phyloP scores from a whole-genome alignment of 2,888 invertebrate species.

The Pomacea canaliculata region DNA sequence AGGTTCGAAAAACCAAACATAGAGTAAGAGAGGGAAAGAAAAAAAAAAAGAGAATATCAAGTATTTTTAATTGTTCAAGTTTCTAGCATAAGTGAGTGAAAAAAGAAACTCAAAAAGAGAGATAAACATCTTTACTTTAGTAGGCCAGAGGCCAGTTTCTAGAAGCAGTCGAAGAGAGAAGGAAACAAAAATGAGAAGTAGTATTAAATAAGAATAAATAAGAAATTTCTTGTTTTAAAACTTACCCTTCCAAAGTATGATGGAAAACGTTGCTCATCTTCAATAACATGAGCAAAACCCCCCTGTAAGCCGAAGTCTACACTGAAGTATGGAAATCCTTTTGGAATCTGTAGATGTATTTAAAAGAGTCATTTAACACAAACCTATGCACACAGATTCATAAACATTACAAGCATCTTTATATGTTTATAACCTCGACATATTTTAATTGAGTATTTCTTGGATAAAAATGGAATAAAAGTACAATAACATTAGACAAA shows the following conservation, averaged over 20 bases:
- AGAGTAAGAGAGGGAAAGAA: no score
- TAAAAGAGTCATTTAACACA: not conserved
- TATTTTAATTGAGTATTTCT: not conserved
- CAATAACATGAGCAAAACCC: conserved; percentile 97
- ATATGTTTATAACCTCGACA: not conserved
- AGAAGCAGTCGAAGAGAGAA: no score
- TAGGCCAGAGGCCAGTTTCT: no score
- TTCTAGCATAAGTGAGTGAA: no score
- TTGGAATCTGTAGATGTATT: conserved; percentile 78
- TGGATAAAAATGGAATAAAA: no score
- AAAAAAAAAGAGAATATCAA: no score
- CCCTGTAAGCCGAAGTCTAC: conserved; percentile 89
- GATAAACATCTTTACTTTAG: no score
- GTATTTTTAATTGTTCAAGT: no score
- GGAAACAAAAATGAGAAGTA: not conserved
- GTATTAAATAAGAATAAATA: not conserved
- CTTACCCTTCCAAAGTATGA: conserved; percentile 88
- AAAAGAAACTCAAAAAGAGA: no score
- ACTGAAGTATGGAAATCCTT: conserved; percentile 93
- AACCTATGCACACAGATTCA: not conserved
- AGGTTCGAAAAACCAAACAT: no score
- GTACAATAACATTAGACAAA: no score
- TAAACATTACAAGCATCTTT: not conserved
- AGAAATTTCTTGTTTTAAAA: not conserved
- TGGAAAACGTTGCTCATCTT: conserved; percentile 90